Conservation (phyloP, 2,888 invertebrate genomes). For the Eilema depressum region DNA sequence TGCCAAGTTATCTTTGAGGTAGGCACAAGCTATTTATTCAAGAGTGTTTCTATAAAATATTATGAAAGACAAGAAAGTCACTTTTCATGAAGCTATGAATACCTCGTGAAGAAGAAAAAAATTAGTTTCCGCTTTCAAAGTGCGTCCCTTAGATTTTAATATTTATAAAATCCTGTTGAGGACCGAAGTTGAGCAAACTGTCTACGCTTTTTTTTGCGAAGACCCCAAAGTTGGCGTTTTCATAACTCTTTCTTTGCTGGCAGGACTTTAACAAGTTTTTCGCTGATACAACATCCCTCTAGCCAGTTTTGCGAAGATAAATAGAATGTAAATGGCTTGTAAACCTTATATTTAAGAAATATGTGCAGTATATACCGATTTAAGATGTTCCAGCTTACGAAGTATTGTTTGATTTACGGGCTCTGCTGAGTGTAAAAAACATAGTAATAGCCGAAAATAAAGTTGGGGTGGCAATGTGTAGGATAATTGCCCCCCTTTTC, state of each 20-base stretch:
- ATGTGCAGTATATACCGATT: slow-evolving; percentile 46
- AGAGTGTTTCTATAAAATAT: slow-evolving; percentile 37
- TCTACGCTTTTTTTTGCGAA: slow-evolving; percentile 72
- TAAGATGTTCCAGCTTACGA: slow-evolving; percentile 47
- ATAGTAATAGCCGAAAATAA: slow-evolving; percentile 39
- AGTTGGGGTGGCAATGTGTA: too few species aligned
- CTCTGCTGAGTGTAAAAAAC: slow-evolving; percentile 34
- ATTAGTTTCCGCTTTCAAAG: slow-evolving; percentile 70
- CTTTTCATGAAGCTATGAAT: slow-evolving; percentile 60
- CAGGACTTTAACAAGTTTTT: slow-evolving; percentile 78
- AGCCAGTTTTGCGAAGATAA: slow-evolving; percentile 51
- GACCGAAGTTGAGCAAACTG: slow-evolving; percentile 73
- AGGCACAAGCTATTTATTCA: slow-evolving; percentile 33
- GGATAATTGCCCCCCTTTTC: too few species aligned
- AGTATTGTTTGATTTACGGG: slow-evolving; percentile 47
- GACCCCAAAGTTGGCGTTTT: slow-evolving; percentile 80
- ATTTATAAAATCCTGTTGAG: slow-evolving; percentile 78
- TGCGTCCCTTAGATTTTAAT: slow-evolving; percentile 75
- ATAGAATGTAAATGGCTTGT: slow-evolving; percentile 62
- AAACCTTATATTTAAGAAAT: slow-evolving; percentile 51
- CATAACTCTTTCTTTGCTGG: slow-evolving; percentile 79
- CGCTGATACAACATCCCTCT: slow-evolving; percentile 70
- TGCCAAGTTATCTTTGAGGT: slow-evolving; percentile 23
- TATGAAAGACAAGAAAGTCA: slow-evolving; percentile 44
- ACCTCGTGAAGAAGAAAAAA: slow-evolving; percentile 65